These are phyloP conservation scores for Chaetodon trifascialis DNA, from an alignment of 2,113 vertebrate genomes.

Conservation along the genomic window DNA sequence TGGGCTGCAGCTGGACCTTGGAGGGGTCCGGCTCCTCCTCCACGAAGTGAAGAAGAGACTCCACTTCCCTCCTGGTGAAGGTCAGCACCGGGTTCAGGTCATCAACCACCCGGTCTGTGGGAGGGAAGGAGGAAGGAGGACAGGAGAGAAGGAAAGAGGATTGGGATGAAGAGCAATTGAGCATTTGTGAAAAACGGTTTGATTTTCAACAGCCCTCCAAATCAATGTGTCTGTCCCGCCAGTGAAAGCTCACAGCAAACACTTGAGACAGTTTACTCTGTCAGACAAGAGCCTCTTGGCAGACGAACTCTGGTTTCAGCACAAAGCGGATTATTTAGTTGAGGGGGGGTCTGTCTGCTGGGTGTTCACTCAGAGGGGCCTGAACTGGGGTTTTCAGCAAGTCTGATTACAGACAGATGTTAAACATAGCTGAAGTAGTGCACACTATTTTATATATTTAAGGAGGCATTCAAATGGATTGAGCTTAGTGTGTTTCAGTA, in stretches of 20 bases:
- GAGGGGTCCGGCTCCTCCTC: constrained; percentile 91
- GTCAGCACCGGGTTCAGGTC: constrained; percentile 95
- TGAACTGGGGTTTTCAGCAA: background rate
- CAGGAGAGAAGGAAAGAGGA: background rate
- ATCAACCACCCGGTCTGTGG: constrained; percentile 94
- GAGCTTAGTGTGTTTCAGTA: background rate
- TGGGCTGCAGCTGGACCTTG: constrained; percentile 77
- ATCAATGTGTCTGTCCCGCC: constrained; percentile 5
- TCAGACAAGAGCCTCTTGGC: constrained; percentile 35
- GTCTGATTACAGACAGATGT: constrained; percentile 9
- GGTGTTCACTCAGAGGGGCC: background rate
- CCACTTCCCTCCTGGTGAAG: constrained; percentile 94
- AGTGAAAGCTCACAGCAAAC: constrained; percentile 26
- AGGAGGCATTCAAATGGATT: background rate
- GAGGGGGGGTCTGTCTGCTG: background rate
- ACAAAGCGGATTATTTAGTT: constrained; percentile 20
- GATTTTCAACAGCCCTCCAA: background rate
- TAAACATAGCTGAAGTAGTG: background rate
- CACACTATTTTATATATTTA: background rate
- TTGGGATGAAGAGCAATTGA: background rate
- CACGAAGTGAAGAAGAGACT: constrained; percentile 96
- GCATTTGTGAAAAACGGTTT: no score
- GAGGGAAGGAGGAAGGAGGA: background rate
- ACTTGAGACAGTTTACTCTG: constrained; percentile 44
- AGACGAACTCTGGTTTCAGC: background rate